Percentiles rank a stretch among this genome's conserved stretches.
phyloP scores from a whole-genome alignment of 2,113 vertebrate genomes.

The Nothobranchius furzeri region DNA sequence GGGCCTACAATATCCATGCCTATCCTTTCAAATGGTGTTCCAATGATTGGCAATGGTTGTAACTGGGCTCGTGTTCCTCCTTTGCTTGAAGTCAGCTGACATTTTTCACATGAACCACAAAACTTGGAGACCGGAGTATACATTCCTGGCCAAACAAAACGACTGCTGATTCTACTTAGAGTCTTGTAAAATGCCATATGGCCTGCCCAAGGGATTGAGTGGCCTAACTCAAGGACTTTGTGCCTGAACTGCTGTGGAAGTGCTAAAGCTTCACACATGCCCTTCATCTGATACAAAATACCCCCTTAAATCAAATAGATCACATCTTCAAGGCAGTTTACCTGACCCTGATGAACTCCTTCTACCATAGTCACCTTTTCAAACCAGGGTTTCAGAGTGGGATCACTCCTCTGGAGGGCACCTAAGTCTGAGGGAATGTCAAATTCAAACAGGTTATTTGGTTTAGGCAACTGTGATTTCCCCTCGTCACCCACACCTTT shows the following conservation, averaged over 20 bases:
- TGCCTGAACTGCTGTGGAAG: not conserved
- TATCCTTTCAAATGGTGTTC: too few relatives aligned
- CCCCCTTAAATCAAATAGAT: not conserved
- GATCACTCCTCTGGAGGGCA: not conserved
- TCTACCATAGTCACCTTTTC: not conserved
- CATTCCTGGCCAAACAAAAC: too few relatives aligned
- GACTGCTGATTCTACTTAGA: too few relatives aligned
- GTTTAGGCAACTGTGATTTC: not conserved
- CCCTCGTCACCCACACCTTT: too few relatives aligned
- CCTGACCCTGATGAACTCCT: not conserved
- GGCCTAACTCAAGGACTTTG: not conserved
- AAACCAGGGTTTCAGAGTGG: not conserved
- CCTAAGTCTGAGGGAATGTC: not conserved
- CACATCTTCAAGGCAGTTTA: not conserved
- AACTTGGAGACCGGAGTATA: too few relatives aligned
- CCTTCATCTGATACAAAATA: not conserved
- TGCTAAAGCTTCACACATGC: not conserved
- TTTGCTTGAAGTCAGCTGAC: too few relatives aligned
- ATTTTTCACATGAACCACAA: too few relatives aligned
- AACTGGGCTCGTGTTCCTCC: too few relatives aligned
- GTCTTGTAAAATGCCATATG: constrained; percentile 20
- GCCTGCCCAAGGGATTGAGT: constrained; percentile 6
- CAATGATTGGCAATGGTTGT: too few relatives aligned
- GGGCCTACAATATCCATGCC: too few relatives aligned
- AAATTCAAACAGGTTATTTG: not conserved